phyloP scores from a whole-genome alignment of 2,797 vertebrate genomes.

The Tapirus indicus region DNA sequence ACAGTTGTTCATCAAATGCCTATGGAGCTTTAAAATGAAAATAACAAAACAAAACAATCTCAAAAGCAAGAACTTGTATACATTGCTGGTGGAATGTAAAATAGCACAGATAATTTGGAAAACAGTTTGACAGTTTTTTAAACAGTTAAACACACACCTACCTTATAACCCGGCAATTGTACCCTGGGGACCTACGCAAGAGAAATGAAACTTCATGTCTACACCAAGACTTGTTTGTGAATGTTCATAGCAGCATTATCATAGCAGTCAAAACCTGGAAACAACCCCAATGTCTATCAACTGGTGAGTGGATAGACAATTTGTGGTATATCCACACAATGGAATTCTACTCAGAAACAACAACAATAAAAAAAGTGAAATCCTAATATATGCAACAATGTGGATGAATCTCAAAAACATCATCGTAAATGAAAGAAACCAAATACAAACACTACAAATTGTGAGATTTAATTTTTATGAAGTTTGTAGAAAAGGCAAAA shows the following conservation, averaged over 20 bases:
- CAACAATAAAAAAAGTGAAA: neutral
- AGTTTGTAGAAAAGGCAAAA: neutral
- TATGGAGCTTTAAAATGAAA: conserved; percentile 7
- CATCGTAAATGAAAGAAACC: neutral
- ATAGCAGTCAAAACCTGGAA: neutral
- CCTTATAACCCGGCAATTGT: neutral
- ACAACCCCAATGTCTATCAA: neutral
- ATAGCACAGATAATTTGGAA: neutral
- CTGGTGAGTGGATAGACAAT: neutral
- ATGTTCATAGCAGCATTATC: neutral
- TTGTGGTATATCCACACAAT: too few species aligned
- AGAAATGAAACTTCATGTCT: neutral
- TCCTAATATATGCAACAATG: neutral
- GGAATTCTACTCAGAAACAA: neutral
- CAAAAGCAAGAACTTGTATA: neutral
- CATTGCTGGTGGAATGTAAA: neutral
- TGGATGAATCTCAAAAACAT: neutral
- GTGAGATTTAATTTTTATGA: neutral
- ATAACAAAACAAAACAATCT: neutral
- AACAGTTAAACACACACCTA: neutral
- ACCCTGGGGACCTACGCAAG: neutral
- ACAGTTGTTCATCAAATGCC: neutral
- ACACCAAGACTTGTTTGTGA: neutral
- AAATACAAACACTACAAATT: neutral
- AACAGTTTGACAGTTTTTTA: neutral